Evolutionary conservation across 1,140 invertebrate genomes (phyloP), one percentile per base, ranked within the genome.

Genomic region (Heliconius hewitsoni): DNA sequence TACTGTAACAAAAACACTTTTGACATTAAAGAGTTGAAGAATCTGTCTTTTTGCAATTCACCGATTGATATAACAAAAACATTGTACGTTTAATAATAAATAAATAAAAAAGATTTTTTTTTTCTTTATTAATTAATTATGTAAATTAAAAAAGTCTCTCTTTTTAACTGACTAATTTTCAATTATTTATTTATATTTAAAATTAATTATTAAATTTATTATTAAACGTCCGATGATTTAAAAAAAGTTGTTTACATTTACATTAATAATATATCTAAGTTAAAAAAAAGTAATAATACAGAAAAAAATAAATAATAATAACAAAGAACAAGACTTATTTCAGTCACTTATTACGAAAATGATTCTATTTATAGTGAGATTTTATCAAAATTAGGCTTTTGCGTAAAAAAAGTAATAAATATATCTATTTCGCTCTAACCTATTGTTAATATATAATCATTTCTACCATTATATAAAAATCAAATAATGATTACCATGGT

Each of bases 81-180:
- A 66, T 66, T 11, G 27, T 30, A 27, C 60, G 60, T 66, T 66
- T 66, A 66, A 66, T 66, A 66, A 27, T 66, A 66, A 66, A 66
- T 30, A n/a, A 57, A 55, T 8, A 55, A 8, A n/a, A 18, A 19
- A 6, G 19, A 55, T 55, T 55, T 55, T n/a, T 55, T 55, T 8
- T 55, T n/a, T 55, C n/a, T 8, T 55, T 19, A 2, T 55, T 2
- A 55, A 55, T 55, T 55, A 55, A 55, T 55, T 5, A 52, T 9
- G 42, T 42, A 55, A 55, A n/a, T n/a, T 8, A 55, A 55, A 55
- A n/a, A 8, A 55, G 5, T 19, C 5, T 55, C 50, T 52, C 5
- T 55, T 55, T n/a, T 8, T 55, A 52, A 19, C 50, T 52, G 50
- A 18, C 4, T 6, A 18, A 52, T 52, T 52, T 52, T 1, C 18